phyloP scores from a whole-genome alignment of 1,140 invertebrate species.

The Sycophaga agraensis region DNA sequence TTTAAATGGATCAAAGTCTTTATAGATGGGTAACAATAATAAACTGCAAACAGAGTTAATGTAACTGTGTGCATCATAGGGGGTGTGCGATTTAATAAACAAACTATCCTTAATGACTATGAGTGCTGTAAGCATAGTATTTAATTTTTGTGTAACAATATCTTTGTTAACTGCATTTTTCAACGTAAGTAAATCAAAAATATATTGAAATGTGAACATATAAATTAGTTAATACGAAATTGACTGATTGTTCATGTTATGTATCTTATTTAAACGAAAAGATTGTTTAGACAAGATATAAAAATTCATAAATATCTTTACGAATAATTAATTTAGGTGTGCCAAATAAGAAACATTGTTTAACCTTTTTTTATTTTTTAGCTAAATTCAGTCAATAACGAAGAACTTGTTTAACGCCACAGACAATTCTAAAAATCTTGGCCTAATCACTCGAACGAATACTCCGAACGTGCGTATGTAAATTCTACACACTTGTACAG shows the following conservation, averaged over 20 bases:
- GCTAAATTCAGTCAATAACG: neutral
- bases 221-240: neutral
- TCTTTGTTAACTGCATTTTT: constrained; percentile 1
- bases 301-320: too few species aligned
- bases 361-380: neutral
- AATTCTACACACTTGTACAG: constrained; percentile 9
- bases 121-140: neutral
- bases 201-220: neutral
- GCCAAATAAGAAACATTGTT: too few species aligned
- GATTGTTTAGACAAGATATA: too few species aligned
- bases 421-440: neutral
- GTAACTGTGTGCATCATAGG: neutral
- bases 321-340: too few species aligned
- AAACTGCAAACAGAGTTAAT: constrained; percentile 18
- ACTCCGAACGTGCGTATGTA: neutral
- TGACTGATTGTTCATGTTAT: too few species aligned
- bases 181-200: neutral
- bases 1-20: constrained; percentile 17
- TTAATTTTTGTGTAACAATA: constrained; percentile 1
- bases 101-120: constrained; percentile 27
- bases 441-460: constrained; percentile 4
- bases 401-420: neutral
- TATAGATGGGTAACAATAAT: constrained; percentile 27
- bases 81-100: neutral
- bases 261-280: too few species aligned